Conservation (phyloP, 2,113 vertebrate genomes). For the Ranitomeya variabilis region DNA sequence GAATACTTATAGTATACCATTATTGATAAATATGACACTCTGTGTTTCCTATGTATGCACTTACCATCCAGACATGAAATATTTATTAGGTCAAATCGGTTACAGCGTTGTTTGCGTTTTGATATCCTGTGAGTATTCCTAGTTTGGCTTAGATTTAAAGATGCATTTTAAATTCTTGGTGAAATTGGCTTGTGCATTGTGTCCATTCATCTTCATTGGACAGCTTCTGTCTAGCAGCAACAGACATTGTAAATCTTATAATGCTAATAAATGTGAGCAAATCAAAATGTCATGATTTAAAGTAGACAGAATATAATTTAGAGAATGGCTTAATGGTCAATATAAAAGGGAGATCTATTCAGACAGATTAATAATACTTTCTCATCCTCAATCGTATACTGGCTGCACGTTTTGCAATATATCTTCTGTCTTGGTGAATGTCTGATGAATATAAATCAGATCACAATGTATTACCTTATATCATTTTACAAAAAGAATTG, state of each 20-base stretch:
- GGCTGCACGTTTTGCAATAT: not conserved
- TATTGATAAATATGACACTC: not conserved
- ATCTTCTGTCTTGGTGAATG: not conserved
- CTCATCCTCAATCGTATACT: not conserved
- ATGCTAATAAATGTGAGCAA: not conserved
- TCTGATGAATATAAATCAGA: not conserved
- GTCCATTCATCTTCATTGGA: constrained; percentile 31
- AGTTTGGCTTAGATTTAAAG: not conserved
- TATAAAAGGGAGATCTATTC: not conserved
- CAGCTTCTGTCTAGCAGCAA: not conserved
- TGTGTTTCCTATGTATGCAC: not conserved
- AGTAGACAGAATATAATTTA: not conserved
- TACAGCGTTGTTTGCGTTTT: not conserved
- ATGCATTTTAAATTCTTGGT: constrained; percentile 29
- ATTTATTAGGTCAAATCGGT: constrained; percentile 14
- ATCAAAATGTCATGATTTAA: not conserved
- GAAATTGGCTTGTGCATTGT: not conserved
- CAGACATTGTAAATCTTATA: constrained; percentile 1
- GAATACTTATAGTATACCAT: not conserved
- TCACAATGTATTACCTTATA: not conserved
- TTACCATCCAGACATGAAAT: not conserved
- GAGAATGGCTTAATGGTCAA: not conserved
- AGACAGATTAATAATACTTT: not conserved
- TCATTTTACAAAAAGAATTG: too few relatives aligned
- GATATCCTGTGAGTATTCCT: constrained; percentile 13